Evolutionary conservation across 1,140 invertebrate genomes (phyloP).

Genomic region (Scylla paramamosain): DNA sequence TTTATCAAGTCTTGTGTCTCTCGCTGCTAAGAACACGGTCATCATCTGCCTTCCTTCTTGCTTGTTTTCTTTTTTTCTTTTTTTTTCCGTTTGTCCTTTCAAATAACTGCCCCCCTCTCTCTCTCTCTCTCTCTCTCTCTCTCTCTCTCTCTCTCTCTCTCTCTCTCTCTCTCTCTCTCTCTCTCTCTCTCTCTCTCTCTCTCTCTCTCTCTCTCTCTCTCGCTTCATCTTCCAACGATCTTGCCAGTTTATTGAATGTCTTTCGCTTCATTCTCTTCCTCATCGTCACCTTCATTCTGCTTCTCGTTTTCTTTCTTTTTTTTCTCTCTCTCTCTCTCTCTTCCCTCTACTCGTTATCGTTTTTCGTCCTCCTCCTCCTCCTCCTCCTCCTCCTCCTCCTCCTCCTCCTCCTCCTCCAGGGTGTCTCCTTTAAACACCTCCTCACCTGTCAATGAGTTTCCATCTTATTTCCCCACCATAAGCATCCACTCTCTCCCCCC

Average conservation of each 20-base stretch:
- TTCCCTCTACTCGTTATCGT: neutral
- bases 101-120: no score
- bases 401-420: neutral
- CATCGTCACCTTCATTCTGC: neutral
- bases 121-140: constrained; percentile 10
- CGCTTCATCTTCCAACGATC: no score
- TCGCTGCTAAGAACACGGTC: no score
- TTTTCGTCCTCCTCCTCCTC: neutral
- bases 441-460: neutral
- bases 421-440: neutral
- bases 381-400: neutral
- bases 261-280: neutral
- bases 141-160: constrained; percentile 7
- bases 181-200: constrained; percentile 6
- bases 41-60: no score
- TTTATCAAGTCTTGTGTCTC: no score
- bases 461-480: neutral
- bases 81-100: no score
- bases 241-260: neutral
- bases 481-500: neutral
- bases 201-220: constrained; percentile 22
- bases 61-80: no score
- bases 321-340: neutral
- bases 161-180: constrained; percentile 4
- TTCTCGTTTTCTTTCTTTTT: neutral